Percentiles rank a stretch among this genome's conserved stretches.
phyloP scores from a whole-genome alignment of 2,797 vertebrate genomes.

The Sternarchorhynchus goeldii region DNA sequence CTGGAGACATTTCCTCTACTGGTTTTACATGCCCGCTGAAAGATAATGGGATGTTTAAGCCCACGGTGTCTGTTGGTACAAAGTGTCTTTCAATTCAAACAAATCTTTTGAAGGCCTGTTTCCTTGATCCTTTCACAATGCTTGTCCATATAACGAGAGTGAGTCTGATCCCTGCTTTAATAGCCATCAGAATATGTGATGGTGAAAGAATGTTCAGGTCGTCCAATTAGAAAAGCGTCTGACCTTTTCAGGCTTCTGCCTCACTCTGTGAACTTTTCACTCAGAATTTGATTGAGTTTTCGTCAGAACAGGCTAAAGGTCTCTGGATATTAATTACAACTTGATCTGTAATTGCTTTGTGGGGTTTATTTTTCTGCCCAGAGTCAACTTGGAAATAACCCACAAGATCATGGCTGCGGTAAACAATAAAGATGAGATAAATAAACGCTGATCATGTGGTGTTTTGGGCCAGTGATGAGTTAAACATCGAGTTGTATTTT shows the following conservation, averaged over 20 bases:
- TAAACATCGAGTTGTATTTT: no score
- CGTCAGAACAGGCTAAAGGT: conserved; percentile 32
- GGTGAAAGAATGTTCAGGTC: conserved; percentile 4
- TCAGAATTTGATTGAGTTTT: conserved; percentile 41
- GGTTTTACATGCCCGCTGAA: no score
- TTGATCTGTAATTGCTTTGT: conserved; percentile 20
- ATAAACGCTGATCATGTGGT: no score
- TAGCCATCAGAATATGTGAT: conserved; percentile 10
- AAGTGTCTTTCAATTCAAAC: background rate
- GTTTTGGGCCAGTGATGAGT: no score
- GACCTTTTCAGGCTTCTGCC: conserved; percentile 36
- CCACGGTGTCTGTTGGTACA: background rate
- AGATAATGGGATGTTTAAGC: background rate
- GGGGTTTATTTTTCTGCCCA: background rate
- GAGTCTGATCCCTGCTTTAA: conserved; percentile 16
- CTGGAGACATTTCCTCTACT: no score
- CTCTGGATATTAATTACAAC: conserved; percentile 38
- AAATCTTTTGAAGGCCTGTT: conserved; percentile 14
- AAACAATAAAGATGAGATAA: background rate
- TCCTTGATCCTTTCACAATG: background rate
- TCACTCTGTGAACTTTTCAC: conserved; percentile 39
- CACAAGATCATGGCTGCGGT: background rate
- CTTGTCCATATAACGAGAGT: conserved; percentile 15
- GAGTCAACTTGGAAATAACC: background rate
- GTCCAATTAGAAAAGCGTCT: conserved; percentile 9